These are phyloP conservation scores for Spisula solida DNA, from an alignment of 2,888 invertebrate genomes.

Conservation along the genomic window DNA sequence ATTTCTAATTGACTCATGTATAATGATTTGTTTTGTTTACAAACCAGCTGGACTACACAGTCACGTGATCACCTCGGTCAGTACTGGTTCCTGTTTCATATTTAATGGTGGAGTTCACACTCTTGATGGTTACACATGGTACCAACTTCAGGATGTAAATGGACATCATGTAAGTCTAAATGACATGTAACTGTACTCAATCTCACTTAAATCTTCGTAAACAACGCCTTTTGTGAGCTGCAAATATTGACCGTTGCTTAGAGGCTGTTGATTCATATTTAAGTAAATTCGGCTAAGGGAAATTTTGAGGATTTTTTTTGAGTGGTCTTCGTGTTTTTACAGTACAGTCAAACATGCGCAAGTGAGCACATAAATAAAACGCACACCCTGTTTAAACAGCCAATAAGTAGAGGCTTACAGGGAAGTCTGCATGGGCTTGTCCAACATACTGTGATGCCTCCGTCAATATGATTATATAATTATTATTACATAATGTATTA, in stretches of 20 bases:
- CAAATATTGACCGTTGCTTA: neutral
- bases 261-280: neutral
- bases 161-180: slow-evolving; percentile 58
- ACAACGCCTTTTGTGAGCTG: neutral
- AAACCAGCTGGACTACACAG: slow-evolving; percentile 54
- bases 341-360: neutral
- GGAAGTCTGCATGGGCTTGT: too few relatives aligned
- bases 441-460: too few relatives aligned
- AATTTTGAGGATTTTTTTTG: neutral
- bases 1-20: neutral
- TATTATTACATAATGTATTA: too few relatives aligned
- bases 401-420: too few relatives aligned
- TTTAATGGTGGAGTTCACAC: slow-evolving; percentile 69
- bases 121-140: slow-evolving; percentile 64
- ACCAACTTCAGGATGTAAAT: slow-evolving; percentile 65
- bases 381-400: too few relatives aligned
- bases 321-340: neutral
- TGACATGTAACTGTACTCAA: too few relatives aligned
- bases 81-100: slow-evolving; percentile 52
- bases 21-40: neutral
- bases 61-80: slow-evolving; percentile 47
- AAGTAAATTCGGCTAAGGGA: neutral
- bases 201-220: neutral
- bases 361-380: too few relatives aligned
- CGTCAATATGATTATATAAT: too few relatives aligned